A percentile compares a stretch with the other conserved stretches of the same genome.
phyloP scores from a whole-genome alignment of 1,140 invertebrate genomes.

The Caenorhabditis inopinata region DNA sequence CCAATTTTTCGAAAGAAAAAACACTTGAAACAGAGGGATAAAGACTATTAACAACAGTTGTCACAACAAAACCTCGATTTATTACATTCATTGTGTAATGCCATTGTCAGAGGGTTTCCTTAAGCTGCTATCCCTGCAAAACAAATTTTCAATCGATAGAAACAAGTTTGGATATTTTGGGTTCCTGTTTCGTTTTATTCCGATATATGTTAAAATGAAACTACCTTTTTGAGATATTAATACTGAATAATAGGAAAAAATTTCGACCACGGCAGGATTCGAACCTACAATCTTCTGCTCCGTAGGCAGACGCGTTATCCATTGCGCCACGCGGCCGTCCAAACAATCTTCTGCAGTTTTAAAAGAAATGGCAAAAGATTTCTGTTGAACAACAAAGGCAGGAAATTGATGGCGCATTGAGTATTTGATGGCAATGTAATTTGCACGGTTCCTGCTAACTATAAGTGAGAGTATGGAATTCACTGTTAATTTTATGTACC shows the following conservation, averaged over 20 bases:
- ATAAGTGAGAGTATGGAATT: too few relatives aligned
- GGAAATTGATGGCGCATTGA: not conserved
- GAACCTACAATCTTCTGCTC: conserved; percentile 44
- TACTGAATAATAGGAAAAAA: not conserved
- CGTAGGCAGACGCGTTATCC: conserved; percentile 47
- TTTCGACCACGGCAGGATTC: conserved; percentile 38
- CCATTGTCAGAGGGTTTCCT: not conserved
- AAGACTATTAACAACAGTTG: not conserved
- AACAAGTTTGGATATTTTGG: too few relatives aligned
- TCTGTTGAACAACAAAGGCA: too few relatives aligned
- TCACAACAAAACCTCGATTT: not conserved
- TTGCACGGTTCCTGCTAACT: not conserved
- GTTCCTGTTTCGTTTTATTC: too few relatives aligned
- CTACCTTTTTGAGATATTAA: too few relatives aligned
- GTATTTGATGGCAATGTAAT: not conserved
- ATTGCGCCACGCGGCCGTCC: conserved; percentile 40
- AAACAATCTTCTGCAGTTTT: not conserved
- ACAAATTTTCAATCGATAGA: not conserved
- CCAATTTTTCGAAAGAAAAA: not conserved
- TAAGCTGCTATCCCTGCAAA: not conserved
- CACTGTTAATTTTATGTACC: too few relatives aligned
- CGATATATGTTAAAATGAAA: too few relatives aligned
- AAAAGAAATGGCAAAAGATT: not conserved
- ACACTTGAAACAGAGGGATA: conserved; percentile 5
- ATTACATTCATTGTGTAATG: not conserved